Percentiles rank a stretch among this genome's conserved stretches.
These are phyloP conservation scores for Argyra leucocephala DNA, from an alignment of 2,888 invertebrate genomes.

Conservation along the genomic window DNA sequence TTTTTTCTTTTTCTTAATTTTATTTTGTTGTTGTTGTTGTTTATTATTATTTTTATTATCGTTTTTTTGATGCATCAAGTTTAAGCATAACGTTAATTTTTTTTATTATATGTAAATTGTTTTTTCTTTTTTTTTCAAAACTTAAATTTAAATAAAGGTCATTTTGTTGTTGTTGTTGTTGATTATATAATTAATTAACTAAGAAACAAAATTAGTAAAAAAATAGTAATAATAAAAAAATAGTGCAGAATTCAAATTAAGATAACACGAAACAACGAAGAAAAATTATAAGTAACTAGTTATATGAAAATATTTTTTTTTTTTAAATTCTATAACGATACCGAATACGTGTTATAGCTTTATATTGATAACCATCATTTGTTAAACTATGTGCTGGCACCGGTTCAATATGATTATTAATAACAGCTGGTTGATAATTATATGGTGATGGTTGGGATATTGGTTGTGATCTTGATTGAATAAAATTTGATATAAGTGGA, in stretches of 20 bases:
- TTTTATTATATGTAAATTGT: neutral
- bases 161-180: neutral
- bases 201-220: constrained; percentile 4
- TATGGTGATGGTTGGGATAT: neutral
- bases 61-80: neutral
- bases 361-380: constrained; percentile 10
- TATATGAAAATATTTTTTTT: too few species aligned
- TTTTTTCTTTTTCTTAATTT: too few species aligned
- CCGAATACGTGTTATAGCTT: neutral
- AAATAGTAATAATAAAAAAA: neutral
- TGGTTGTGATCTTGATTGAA: neutral
- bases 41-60: too few species aligned
- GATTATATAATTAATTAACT: constrained; percentile 3
- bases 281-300: too few species aligned
- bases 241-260: too few species aligned
- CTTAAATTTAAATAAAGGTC: neutral
- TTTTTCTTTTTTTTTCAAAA: neutral
- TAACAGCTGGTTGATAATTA: neutral
- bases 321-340: constrained; percentile 9
- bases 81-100: neutral
- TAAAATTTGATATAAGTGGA: neutral
- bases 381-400: neutral
- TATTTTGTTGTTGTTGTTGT: too few species aligned
- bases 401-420: constrained; percentile 5
- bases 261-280: too few species aligned